Conservation (phyloP, 2,888 invertebrate species). For the Camptogramma bilineatum region DNA sequence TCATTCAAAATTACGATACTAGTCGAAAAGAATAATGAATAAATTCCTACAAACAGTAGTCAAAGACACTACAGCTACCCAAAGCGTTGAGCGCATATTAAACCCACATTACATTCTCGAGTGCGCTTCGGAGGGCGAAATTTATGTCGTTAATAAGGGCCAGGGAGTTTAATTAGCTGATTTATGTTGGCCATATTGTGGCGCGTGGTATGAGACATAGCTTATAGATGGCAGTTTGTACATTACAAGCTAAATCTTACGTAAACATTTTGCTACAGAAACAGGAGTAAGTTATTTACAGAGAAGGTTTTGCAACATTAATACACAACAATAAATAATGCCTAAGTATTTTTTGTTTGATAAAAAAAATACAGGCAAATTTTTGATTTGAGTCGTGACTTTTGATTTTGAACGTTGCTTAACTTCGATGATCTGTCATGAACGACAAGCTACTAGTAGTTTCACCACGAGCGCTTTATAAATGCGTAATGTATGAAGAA, state of each 20-base stretch:
- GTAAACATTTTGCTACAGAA: neutral
- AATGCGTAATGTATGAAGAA: too few species aligned
- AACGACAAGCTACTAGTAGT: too few species aligned
- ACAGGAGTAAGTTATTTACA: neutral
- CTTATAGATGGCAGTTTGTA: slow-evolving; percentile 17
- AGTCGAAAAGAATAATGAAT: too few species aligned
- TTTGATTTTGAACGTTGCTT: too few species aligned
- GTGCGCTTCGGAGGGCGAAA: slow-evolving; percentile 74
- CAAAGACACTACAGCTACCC: slow-evolving; percentile 25
- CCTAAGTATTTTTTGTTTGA: too few species aligned
- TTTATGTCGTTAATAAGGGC: slow-evolving; percentile 83
- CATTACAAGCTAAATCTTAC: neutral
- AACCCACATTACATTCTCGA: slow-evolving; percentile 72
- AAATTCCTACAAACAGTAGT: slow-evolving; percentile 20
- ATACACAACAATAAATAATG: too few species aligned
- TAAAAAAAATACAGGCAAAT: too few species aligned
- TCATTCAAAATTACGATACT: too few species aligned
- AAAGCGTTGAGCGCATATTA: slow-evolving; percentile 64
- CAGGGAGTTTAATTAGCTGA: slow-evolving; percentile 81
- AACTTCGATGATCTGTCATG: too few species aligned
- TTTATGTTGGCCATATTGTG: slow-evolving; percentile 78
- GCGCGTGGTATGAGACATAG: slow-evolving; percentile 63
- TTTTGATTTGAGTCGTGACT: too few species aligned
- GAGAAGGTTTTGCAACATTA: too few species aligned
- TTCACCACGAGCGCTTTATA: too few species aligned